A percentile compares a stretch with the other conserved stretches of the same genome.
Conservation (phyloP, 2,888 invertebrate genomes). For the Orchesella flavescens region DNA sequence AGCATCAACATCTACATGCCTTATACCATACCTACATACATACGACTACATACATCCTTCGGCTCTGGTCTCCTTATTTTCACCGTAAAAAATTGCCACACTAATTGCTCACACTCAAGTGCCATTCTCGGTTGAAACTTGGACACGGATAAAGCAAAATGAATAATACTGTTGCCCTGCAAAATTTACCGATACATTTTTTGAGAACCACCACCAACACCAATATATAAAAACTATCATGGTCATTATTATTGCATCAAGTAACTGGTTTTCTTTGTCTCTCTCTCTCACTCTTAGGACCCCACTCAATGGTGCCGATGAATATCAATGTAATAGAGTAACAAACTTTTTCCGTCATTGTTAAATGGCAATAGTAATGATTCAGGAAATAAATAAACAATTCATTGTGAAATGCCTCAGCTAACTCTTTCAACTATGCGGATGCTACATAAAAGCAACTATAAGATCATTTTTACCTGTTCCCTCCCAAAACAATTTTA, state of each 20-base stretch:
- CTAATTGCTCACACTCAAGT: slow-evolving; percentile 39
- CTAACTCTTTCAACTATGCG: neutral
- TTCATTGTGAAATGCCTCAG: neutral
- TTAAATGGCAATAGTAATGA: slow-evolving; percentile 11
- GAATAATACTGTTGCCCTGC: neutral
- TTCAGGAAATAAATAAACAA: slow-evolving; percentile 15
- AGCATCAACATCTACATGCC: no score
- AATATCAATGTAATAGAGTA: neutral
- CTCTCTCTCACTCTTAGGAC: neutral
- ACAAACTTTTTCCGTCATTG: slow-evolving; percentile 7
- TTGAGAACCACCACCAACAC: neutral
- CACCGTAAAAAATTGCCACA: slow-evolving; percentile 13
- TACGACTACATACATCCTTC: no score
- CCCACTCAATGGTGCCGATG: neutral
- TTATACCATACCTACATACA: no score
- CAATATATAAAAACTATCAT: neutral
- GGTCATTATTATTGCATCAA: slow-evolving; percentile 4
- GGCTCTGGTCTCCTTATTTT: no score
- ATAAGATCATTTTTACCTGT: neutral
- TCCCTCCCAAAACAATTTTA: neutral
- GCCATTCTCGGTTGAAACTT: slow-evolving; percentile 19
- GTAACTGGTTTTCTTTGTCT: slow-evolving; percentile 9
- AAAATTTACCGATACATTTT: neutral
- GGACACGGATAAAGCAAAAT: slow-evolving; percentile 7
- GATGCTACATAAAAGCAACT: neutral